Evolutionary conservation across 2,797 vertebrate species (phyloP), one percentile per base, ranked within the genome.

Genomic region (Cossypha heuglini): DNA sequence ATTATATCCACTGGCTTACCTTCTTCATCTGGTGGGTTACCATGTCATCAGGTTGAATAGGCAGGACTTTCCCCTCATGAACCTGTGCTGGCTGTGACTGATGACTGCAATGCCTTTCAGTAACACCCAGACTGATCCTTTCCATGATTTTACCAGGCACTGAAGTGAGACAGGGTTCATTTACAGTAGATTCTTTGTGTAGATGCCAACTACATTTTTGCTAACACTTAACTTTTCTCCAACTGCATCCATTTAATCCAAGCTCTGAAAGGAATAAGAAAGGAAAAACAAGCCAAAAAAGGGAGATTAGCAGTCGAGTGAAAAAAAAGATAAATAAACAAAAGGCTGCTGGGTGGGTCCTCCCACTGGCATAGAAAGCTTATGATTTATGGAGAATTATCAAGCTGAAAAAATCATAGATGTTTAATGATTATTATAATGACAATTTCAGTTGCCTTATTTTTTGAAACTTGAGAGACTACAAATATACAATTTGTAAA

Each of bases 341-440:
- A 81, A 93, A 72, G 18, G 3, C n/a, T 94, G 20, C 58, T 69
- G 21, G 15, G 31, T 74, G 24, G 6, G 51, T 90, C 48, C 33
- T 94, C 15, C 54, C n/a, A 43, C 3, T n/a, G 25, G 25, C 67
- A 76, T 28, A 82, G 48, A 72, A 59, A 78, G 20, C 16, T 40
- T 31, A 71, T 75, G 35, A 48, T 20, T 76, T 72, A 77, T 10
- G 13, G n/a, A 67, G 33, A 92, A 73, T 8, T 79, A 31, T 68
- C 71, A 79, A 78, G 35, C 15, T 77, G 51, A 84, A 51, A 91
- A 66, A 84, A 37, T 51, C n/a, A 69, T 68, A 79, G 10, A 48
- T 68, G 11, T 76, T 83, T 76, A 88, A 86, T 54, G 18, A 12
- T 76, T 79, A 64, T 66, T 76, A 87, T 42, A 92, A 86, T 49